Evolutionary conservation across 2,113 vertebrate genomes (phyloP).

Genomic region (Azemiops feae): DNA sequence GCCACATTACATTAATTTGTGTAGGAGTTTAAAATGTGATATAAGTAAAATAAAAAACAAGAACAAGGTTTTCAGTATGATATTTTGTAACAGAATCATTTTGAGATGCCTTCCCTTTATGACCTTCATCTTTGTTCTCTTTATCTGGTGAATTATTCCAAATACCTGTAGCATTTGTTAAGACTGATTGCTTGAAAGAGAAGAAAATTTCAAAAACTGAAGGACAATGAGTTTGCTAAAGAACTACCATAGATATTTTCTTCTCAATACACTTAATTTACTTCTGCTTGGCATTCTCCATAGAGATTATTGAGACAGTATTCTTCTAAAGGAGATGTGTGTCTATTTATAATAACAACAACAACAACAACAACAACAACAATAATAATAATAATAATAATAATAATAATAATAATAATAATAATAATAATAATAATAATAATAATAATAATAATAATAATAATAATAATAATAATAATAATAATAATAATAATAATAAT

Average conservation of each 20-base stretch:
- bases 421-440: no score
- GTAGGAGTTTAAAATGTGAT: constrained; percentile 4
- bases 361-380: no score
- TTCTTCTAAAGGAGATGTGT: neutral
- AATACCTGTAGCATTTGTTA: neutral
- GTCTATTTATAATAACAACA: no score
- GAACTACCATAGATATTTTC: neutral
- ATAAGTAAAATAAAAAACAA: neutral
- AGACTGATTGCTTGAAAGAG: neutral
- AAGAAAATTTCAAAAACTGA: neutral
- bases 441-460: no score
- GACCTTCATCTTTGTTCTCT: neutral
- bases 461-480: no score
- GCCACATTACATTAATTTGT: constrained; percentile 2
- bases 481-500: no score
- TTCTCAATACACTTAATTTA: neutral
- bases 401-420: no score
- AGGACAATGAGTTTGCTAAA: neutral
- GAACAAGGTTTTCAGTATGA: neutral
- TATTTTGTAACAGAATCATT: neutral
- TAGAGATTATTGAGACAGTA: neutral
- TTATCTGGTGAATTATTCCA: neutral
- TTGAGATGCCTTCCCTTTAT: neutral
- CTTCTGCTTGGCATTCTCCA: neutral
- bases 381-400: no score